Base-by-base conservation (phyloP, 2,113 vertebrate species). In the Poeciliopsis turrubarensis region DNA sequence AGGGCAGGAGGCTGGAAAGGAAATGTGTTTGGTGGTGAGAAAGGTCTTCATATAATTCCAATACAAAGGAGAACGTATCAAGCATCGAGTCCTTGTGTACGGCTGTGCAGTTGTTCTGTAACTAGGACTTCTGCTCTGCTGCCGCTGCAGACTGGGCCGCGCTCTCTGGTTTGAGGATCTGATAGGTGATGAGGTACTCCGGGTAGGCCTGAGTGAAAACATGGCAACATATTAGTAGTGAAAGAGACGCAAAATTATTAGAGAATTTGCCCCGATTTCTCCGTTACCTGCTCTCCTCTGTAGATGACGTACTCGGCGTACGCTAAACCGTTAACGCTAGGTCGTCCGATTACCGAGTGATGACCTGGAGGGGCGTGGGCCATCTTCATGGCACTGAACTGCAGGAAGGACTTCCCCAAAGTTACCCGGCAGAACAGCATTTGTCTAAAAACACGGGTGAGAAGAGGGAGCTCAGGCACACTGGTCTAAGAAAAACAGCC, bases 371-470 rank as follows among this genome's bases (percentile, higher is more conserved):
- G 98, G 2, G 98, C 97, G 0, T 99, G 98, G 68, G 98, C 98
- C 98, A 99, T 99, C 89, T 99, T 99, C 98, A 99, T 99, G 75
- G 98, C 98, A 91, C 98, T 99, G 94, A 99, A 99, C 86, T 99
- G 98, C 73, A 99, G 94, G 85, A 99, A 99, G 69, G 98, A 99
- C 87, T 99, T 99, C 22, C 98, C 98, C 89, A 99, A 94, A 30
- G 98, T 99, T 76, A 99, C 98, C 91, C 98, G 94, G 86, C 98
- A 99, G 93, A 99, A 99, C 65, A 99, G 95, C 98, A 99, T 99
- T 94, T 99, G 98, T 84, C 98, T 99, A 79, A 72, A 86, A 88
- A 44, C 0, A 17, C 70, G 77, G 57, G 27, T 0, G 14, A 75
- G 22, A 67, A 3, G 11, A 54, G 19, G 51, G 1, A 57, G 51